Conservation (phyloP, 1,140 invertebrate species). For the Drosophila funebris region DNA sequence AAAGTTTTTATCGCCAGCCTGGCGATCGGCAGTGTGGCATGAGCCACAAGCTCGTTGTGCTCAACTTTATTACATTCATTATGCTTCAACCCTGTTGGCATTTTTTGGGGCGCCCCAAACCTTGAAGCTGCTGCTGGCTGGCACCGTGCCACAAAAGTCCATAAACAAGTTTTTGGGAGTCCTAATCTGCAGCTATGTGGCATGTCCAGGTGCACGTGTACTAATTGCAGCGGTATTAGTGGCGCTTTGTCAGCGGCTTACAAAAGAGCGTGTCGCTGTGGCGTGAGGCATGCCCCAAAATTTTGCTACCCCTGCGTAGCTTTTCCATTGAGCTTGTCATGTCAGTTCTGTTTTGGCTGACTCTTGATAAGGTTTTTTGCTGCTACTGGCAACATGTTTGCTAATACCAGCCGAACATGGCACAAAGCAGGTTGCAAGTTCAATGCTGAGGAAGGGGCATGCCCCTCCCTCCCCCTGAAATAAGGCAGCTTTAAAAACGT, state of each 20-base stretch:
- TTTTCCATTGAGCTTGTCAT: conserved; percentile 32
- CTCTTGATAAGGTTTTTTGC: conserved; percentile 18
- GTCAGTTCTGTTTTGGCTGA: conserved; percentile 25
- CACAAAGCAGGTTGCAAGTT: conserved; percentile 12
- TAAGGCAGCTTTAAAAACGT: conserved; percentile 14
- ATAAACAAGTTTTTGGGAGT: conserved; percentile 71
- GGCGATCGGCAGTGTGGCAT: conserved; percentile 40
- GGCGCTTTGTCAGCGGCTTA: conserved; percentile 77
- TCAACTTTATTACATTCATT: conserved; percentile 81
- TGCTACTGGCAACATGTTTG: conserved; percentile 47
- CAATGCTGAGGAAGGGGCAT: no score
- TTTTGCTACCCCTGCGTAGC: background rate
- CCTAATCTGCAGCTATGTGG: conserved; percentile 61
- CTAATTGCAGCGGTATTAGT: conserved; percentile 80
- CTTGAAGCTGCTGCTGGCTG: background rate
- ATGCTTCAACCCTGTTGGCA: conserved; percentile 62
- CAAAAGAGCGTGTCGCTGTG: no score
- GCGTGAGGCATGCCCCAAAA: background rate
- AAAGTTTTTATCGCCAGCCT: conserved; percentile 69
- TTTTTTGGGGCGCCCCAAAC: background rate
- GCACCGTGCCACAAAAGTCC: conserved; percentile 35
- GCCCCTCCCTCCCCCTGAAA: background rate
- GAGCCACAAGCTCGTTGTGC: conserved; percentile 19
- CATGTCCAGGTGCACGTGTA: conserved; percentile 72
- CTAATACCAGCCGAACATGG: conserved; percentile 43